Conservation (phyloP, 1,140 invertebrate species). For the Thalassaphorura encarpata region DNA sequence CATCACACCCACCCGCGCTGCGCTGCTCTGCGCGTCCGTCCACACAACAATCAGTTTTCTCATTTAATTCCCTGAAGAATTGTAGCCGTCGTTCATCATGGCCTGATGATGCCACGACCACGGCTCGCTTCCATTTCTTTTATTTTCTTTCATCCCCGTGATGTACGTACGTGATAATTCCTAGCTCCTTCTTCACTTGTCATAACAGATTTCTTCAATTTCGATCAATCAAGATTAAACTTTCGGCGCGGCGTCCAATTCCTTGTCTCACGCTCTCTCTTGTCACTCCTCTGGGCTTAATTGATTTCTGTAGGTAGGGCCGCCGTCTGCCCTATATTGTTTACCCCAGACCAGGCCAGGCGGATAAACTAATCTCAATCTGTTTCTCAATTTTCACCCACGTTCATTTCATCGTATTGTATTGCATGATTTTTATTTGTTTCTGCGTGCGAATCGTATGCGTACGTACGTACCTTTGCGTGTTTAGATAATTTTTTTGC, state of each 20-base stretch:
- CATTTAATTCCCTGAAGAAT: not conserved
- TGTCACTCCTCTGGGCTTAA: not conserved
- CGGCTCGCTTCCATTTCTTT: not conserved
- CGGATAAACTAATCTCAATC: no score
- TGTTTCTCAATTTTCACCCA: not conserved
- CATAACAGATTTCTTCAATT: slow-evolving; percentile 33
- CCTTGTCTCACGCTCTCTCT: not conserved
- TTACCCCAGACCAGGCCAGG: no score
- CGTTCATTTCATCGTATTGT: not conserved
- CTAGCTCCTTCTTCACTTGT: no score
- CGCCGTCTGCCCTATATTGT: no score
- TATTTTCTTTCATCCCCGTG: not conserved
- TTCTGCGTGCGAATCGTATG: no score
- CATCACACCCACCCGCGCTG: not conserved
- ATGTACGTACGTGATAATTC: not conserved
- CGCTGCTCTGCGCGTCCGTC: not conserved
- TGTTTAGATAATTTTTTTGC: no score
- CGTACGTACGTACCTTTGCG: no score
- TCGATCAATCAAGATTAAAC: slow-evolving; percentile 33
- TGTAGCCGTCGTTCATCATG: not conserved
- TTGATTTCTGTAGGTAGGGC: no score
- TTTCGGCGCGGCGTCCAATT: not conserved
- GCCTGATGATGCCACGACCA: not conserved
- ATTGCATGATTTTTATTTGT: not conserved
- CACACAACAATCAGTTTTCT: not conserved